These are phyloP conservation scores for Polypedilum vanderplanki DNA, from an alignment of 1,140 invertebrate genomes.

Conservation along the genomic window DNA sequence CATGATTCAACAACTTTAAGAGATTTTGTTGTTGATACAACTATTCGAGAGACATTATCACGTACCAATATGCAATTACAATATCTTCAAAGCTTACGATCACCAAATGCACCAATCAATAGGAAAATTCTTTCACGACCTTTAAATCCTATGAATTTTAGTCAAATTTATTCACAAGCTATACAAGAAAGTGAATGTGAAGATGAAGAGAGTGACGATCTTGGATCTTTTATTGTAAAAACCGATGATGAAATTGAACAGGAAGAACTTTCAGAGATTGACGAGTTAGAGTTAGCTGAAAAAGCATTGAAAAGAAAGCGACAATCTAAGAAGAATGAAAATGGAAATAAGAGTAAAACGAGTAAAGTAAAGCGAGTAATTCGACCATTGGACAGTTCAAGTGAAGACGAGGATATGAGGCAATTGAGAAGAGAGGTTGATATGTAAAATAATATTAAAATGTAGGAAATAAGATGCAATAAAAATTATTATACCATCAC, in stretches of 20 bases:
- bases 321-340: neutral
- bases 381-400: neutral
- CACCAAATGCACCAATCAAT: neutral
- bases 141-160: neutral
- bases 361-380: neutral
- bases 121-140: neutral
- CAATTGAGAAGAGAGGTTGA: neutral
- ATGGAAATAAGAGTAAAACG: neutral
- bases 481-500: too few species aligned
- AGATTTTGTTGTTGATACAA: neutral
- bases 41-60: neutral
- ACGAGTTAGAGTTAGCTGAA: neutral
- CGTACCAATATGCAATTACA: neutral
- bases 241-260: neutral
- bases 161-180: constrained; percentile 14
- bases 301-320: neutral
- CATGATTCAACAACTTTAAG: neutral
- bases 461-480: too few species aligned
- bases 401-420: neutral
- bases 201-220: neutral
- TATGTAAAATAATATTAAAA: too few species aligned
- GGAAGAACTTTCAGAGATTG: neutral
- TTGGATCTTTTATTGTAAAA: neutral
- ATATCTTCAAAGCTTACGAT: constrained; percentile 1
- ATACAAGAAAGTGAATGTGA: neutral